Evolutionary conservation across 35 echinoderm and acorn worm genomes (phyloP).

Genomic region (Ophiothrix spiculata): DNA sequence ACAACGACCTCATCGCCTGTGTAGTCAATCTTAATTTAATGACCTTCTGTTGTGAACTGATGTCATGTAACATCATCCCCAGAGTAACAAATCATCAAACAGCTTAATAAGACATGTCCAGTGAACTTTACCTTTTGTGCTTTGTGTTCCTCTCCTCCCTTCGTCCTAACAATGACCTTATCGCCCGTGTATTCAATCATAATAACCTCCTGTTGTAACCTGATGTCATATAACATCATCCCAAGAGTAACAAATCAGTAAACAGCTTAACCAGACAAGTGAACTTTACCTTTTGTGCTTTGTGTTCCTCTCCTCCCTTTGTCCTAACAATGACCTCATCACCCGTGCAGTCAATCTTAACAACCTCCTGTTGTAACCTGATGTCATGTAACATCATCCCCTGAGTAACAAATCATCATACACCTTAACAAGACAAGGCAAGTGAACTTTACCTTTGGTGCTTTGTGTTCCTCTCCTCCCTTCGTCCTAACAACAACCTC

Average conservation of each 20-base stretch:
- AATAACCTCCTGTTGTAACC: slow-evolving; percentile 52
- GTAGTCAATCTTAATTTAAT: slow-evolving; percentile 57
- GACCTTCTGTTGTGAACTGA: slow-evolving; percentile 63
- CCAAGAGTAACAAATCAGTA: not conserved
- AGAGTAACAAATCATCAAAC: no score
- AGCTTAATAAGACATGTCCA: not conserved
- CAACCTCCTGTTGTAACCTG: slow-evolving; percentile 59
- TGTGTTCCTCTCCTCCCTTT: slow-evolving; percentile 50
- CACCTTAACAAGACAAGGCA: not conserved
- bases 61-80: no score
- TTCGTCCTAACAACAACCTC: slow-evolving; percentile 55
- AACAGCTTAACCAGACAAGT: not conserved
- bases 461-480: slow-evolving; percentile 43
- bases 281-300: slow-evolving; percentile 31
- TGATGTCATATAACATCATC: slow-evolving; percentile 45
- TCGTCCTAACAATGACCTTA: slow-evolving; percentile 51
- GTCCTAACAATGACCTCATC: slow-evolving; percentile 55
- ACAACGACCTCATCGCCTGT: slow-evolving; percentile 48
- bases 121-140: slow-evolving; percentile 26
- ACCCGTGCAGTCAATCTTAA: slow-evolving; percentile 48
- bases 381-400: slow-evolving; percentile 21
- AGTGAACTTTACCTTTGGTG: slow-evolving; percentile 22
- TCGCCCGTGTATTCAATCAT: slow-evolving; percentile 60
- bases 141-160: slow-evolving; percentile 44
- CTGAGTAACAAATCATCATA: not conserved